Conservation (phyloP, 2,888 invertebrate genomes). For the Drosophila greeni region DNA sequence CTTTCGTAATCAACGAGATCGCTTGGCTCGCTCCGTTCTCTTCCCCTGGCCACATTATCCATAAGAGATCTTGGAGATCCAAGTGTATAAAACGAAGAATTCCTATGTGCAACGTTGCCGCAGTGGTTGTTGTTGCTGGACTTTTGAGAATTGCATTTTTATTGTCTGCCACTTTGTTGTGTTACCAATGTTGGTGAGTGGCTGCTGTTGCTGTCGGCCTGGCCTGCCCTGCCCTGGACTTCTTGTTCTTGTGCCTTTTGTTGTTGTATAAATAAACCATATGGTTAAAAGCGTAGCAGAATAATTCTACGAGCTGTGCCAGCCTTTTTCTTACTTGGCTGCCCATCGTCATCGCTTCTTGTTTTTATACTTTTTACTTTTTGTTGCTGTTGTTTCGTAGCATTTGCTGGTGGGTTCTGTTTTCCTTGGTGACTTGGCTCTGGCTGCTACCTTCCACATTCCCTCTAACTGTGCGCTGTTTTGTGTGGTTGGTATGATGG, state of each 20-base stretch:
- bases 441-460: conserved; percentile 14
- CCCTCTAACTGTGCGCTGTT: conserved; percentile 25
- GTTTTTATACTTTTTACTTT: conserved; percentile 18
- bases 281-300: conserved; percentile 73
- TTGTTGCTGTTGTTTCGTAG: conserved; percentile 22
- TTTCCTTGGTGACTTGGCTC: conserved; percentile 28
- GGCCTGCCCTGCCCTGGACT: conserved; percentile 6
- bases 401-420: conserved; percentile 45
- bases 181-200: conserved; percentile 63
- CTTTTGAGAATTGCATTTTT: conserved; percentile 71
- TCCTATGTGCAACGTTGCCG: conserved; percentile 59
- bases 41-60: background rate
- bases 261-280: conserved; percentile 71
- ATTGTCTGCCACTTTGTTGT: conserved; percentile 71
- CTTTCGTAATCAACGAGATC: conserved; percentile 42
- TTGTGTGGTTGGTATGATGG: conserved; percentile 47
- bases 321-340: conserved; percentile 42
- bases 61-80: background rate
- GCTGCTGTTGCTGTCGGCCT: conserved; percentile 24
- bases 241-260: conserved; percentile 38
- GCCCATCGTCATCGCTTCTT: conserved; percentile 52
- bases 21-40: conserved; percentile 32
- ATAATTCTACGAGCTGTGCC: conserved; percentile 58
- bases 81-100: conserved; percentile 44
- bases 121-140: conserved; percentile 36